Conservation (phyloP, 2,888 invertebrate genomes). For the Aphodius granarius region DNA sequence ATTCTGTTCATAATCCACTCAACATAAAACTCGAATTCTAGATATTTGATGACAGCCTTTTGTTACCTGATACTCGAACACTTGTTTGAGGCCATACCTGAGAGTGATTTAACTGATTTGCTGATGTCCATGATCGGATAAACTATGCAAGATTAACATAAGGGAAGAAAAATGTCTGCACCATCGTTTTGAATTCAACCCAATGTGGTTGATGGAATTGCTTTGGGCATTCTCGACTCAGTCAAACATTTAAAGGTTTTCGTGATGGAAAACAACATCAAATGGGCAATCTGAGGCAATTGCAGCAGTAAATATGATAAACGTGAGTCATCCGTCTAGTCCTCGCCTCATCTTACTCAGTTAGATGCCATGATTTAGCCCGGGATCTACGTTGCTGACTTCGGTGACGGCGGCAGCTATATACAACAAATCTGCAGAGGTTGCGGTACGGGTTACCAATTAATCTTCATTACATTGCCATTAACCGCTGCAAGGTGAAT, state of each 20-base stretch:
- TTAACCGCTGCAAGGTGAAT: background rate
- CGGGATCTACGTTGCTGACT: background rate
- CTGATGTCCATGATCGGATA: no score
- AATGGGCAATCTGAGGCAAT: background rate
- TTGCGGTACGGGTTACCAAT: background rate
- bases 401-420: background rate
- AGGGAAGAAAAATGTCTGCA: no score
- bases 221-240: background rate
- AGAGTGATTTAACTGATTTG: no score
- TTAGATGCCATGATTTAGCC: background rate
- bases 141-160: no score
- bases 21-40: no score
- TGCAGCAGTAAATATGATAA: background rate
- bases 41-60: no score
- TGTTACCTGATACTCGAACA: no score
- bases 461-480: conserved; percentile 11
- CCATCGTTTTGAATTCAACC: no score
- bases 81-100: no score
- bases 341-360: background rate
- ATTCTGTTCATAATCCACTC: no score
- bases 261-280: no score
- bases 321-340: background rate
- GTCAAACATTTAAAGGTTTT: background rate
- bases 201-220: no score
- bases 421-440: background rate